Evolutionary conservation across 2,113 vertebrate genomes (phyloP).

Genomic region (Talpa occidentalis): DNA sequence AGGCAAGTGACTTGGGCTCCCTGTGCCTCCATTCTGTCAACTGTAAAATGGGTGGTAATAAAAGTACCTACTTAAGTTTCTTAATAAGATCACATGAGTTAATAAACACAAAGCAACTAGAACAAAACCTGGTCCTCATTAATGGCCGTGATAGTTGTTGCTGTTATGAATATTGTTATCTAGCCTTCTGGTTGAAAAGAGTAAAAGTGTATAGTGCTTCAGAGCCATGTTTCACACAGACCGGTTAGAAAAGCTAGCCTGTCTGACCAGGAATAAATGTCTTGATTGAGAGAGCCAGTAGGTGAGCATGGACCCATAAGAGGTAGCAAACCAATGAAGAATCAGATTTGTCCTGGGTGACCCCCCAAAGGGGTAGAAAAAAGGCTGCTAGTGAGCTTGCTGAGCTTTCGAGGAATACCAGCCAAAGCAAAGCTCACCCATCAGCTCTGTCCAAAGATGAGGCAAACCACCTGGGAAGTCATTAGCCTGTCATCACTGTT

Average conservation of each 20-base stretch:
- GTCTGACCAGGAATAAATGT: background rate
- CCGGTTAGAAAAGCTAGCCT: background rate
- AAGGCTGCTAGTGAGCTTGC: background rate
- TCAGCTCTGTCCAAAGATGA: background rate
- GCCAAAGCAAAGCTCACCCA: accelerated
- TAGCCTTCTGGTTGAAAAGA: background rate
- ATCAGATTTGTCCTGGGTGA: background rate
- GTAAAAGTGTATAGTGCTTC: background rate
- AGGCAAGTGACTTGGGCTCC: background rate
- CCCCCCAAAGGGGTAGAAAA: background rate
- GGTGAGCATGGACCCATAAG: background rate
- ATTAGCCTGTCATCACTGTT: background rate
- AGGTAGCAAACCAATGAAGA: background rate
- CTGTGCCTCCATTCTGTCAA: background rate
- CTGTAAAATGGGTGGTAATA: background rate
- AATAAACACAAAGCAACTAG: background rate
- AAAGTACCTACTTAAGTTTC: background rate
- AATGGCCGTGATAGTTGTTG: background rate
- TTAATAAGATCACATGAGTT: background rate
- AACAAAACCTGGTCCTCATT: background rate
- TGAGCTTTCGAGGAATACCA: background rate
- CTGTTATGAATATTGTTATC: background rate
- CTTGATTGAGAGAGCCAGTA: background rate
- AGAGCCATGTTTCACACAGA: background rate
- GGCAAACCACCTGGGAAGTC: background rate